phyloP scores from a whole-genome alignment of 2,888 invertebrate genomes.

The Drosophila neonasuta region DNA sequence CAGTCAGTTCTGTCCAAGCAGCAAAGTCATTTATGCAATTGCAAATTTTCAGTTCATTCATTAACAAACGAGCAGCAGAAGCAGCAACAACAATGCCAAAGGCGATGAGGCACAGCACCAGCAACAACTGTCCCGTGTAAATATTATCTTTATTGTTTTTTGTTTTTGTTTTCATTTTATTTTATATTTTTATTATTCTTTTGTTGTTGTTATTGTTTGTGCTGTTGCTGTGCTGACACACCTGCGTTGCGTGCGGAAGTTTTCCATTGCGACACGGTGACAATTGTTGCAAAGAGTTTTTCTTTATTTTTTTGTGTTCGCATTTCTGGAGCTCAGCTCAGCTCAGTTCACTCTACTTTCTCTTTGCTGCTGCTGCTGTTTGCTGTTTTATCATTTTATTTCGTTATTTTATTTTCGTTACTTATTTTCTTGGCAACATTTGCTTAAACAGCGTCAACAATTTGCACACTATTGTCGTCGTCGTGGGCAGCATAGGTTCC shows the following conservation, averaged over 20 bases:
- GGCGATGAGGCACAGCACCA: neutral
- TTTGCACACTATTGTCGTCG: slow-evolving; percentile 72
- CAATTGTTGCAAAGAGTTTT: slow-evolving; percentile 53
- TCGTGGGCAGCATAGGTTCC: slow-evolving; percentile 26
- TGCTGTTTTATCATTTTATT: slow-evolving; percentile 17
- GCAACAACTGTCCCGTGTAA: slow-evolving; percentile 44
- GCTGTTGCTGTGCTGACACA: slow-evolving; percentile 32
- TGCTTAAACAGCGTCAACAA: slow-evolving; percentile 73
- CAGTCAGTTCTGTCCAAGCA: slow-evolving; percentile 6
- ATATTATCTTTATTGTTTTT: slow-evolving; percentile 60
- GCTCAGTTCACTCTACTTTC: slow-evolving; percentile 3
- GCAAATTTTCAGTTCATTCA: slow-evolving; percentile 46
- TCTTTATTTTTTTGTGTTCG: neutral
- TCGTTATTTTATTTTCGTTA: slow-evolving; percentile 39
- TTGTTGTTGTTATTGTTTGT: slow-evolving; percentile 21
- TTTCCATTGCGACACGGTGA: slow-evolving; percentile 47
- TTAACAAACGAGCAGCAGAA: slow-evolving; percentile 50
- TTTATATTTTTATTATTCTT: slow-evolving; percentile 20
- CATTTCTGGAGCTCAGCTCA: slow-evolving; percentile 8
- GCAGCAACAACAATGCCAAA: neutral
- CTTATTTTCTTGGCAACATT: slow-evolving; percentile 61
- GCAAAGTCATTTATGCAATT: slow-evolving; percentile 57
- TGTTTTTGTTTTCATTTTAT: slow-evolving; percentile 30
- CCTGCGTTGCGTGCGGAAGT: slow-evolving; percentile 55
- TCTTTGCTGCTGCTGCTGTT: slow-evolving; percentile 16